Evolutionary conservation across 2,888 invertebrate genomes (phyloP).

Genomic region (Atherix ibis): DNA sequence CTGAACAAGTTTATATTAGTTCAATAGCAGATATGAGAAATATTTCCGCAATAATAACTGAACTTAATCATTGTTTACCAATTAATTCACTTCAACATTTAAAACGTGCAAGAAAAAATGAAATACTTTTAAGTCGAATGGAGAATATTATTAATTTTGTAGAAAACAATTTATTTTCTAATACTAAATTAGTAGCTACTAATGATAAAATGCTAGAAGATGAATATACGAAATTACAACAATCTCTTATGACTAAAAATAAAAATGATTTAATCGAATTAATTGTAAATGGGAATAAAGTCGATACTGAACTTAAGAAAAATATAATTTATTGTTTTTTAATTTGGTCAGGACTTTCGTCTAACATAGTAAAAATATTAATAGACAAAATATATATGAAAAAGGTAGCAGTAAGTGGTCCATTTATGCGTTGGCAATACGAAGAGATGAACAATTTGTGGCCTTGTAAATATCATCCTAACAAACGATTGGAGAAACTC

Average conservation of each 20-base stretch:
- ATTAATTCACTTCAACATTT: slow-evolving; percentile 49
- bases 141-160: slow-evolving; percentile 24
- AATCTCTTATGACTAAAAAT: not conserved
- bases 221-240: not conserved
- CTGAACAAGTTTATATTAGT: slow-evolving; percentile 43
- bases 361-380: slow-evolving; percentile 11
- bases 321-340: slow-evolving; percentile 3
- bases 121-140: slow-evolving; percentile 39
- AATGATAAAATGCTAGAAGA: not conserved
- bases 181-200: too few relatives aligned
- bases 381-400: slow-evolving; percentile 18
- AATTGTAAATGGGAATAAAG: slow-evolving; percentile 31
- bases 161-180: too few relatives aligned
- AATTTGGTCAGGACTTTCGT: not conserved
- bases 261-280: slow-evolving; percentile 22
- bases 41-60: slow-evolving; percentile 44
- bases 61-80: slow-evolving; percentile 42
- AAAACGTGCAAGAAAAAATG: slow-evolving; percentile 49
- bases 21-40: slow-evolving; percentile 42
- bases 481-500: slow-evolving; percentile 54
- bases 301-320: not conserved
- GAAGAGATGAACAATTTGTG: slow-evolving; percentile 44
- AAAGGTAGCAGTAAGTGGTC: slow-evolving; percentile 43
- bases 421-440: slow-evolving; percentile 52
- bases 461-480: slow-evolving; percentile 76